Base-by-base conservation (phyloP, 2,797 vertebrate species). In the Cirrhinus mrigala region DNA sequence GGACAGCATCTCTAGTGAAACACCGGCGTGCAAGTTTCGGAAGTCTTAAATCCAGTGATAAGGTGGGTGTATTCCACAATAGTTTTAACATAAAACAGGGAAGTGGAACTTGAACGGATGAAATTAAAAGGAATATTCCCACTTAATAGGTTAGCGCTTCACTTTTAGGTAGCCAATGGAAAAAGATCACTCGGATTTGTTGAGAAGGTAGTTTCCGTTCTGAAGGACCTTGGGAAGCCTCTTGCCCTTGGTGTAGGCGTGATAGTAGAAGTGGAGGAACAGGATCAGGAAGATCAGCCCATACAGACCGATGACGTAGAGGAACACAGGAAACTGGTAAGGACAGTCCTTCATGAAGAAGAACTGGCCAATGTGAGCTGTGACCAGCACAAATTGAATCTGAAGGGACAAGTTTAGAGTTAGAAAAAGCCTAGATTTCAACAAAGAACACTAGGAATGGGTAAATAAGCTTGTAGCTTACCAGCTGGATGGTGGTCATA, bases 221-320 rank as follows among this genome's bases (percentile, higher is more conserved):
- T 79, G 83, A 2, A 92, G 16, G 29, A 81, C 87, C 90, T 95
- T 96, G 50, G 96, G 96, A 54, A 94, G 93, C 84, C 96, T 92
- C 85, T 96, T 94, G 80, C 96, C 96, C 87, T 95, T 96, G 7
- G 93, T 96, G 84, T 97, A 97, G 86, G 96, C 96, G 0, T 95
- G 90, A 88, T 96, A 96, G 94, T 96, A 97, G 91, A 97, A 97
- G 83, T 97, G 92, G 66, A 97, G 93, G 88, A 97, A 97, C 79
- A 97, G 92, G 54, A 96, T 52, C 87, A 97, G 90, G 90, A 97
- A 97, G 82, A 96, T 89, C 54, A 89, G 90, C 16, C 95, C 96
- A 6, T 97, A 97, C 0, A 93, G 87, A 88, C 93, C 92, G 73
- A 97, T 97, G 89, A 97, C 64, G 69, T 96, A 96, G 73, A 96